Percentiles rank a stretch among this genome's conserved stretches.
Evolutionary conservation across 2,797 vertebrate genomes (phyloP).

Genomic region (Urosaurus nigricauda): DNA sequence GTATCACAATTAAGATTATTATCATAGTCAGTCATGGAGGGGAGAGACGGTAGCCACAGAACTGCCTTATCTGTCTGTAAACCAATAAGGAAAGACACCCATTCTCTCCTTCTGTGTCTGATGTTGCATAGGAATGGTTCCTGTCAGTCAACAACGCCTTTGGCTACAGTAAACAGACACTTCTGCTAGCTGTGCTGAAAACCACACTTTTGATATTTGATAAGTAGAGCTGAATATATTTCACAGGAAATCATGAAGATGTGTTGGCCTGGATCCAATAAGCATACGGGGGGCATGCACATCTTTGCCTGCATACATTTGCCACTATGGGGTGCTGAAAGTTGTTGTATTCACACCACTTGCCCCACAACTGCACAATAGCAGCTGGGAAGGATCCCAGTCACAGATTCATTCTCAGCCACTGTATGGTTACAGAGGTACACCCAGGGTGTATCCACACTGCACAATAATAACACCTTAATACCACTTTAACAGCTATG

Average conservation of each 20-base stretch:
- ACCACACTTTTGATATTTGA: conserved; percentile 48
- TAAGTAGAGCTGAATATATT: conserved; percentile 69
- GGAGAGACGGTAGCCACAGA: not conserved
- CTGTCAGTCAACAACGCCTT: conserved; percentile 62
- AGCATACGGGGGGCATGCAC: too few relatives aligned
- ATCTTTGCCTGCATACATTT: too few relatives aligned
- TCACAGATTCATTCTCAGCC: too few relatives aligned
- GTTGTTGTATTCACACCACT: too few relatives aligned
- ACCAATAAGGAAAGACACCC: conserved; percentile 6
- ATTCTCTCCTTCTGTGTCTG: conserved; percentile 34
- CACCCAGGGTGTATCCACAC: too few relatives aligned
- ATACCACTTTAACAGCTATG: too few relatives aligned
- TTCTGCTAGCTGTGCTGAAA: conserved; percentile 67
- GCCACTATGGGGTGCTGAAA: too few relatives aligned
- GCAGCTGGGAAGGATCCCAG: too few relatives aligned
- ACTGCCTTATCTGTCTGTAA: not conserved
- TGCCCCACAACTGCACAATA: too few relatives aligned
- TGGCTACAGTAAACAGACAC: conserved; percentile 55
- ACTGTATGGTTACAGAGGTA: too few relatives aligned
- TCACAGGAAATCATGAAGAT: conserved; percentile 59
- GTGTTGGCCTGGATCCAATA: not conserved
- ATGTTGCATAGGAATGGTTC: conserved; percentile 62
- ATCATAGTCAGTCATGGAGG: conserved; percentile 22
- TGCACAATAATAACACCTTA: too few relatives aligned
- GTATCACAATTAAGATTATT: conserved; percentile 54